Evolutionary conservation across 2,888 invertebrate genomes (phyloP), one percentile per base, ranked within the genome.

Genomic region (Eupithecia subfuscata): DNA sequence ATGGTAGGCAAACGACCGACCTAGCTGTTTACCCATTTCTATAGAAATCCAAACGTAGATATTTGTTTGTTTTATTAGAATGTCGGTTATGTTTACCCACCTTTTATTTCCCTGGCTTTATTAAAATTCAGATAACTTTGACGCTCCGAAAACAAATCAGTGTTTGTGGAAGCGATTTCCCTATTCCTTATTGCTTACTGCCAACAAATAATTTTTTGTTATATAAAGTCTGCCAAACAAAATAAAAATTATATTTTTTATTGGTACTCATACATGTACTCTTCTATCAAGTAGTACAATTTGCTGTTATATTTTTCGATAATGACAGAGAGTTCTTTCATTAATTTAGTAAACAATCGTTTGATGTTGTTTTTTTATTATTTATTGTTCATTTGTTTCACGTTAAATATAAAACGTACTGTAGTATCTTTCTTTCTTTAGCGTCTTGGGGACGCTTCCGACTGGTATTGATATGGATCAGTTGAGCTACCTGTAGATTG

Each of bases 41-140:
- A 34, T 52, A 11, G 0, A 43, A 70, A 74, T 65, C 74, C 45
- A 69, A 74, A 77, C 40, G 67, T 63, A 30, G 30, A 3, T 30
- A 67, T 22, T 81, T 82, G 78, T 79, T 79, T 78, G 40, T 70
- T 74, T 71, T 70, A 73, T 73, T 71, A 76, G 70, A 76, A 75
- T 56, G 64, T 68, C 64, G 71, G 65, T 68, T 71, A 69, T 75
- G 72, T 67, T 64, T 67, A 52, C 64, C 30, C 22, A 68, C 63
- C 45, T 74, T 72, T 73, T 69, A 71, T 73, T 70, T 75, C 52
- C 64, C 25, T 40, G 56, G 34, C 52, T 78, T 78, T 75, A 73
- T 78, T 75, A 75, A 75, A 69, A 75, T 73, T 64, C 64, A 69
- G 65, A 73, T 73, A 69, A 73, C 75, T 73, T 71, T 70, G 73